phyloP scores from a whole-genome alignment of 2,797 vertebrate genomes.

The Mormyrops boulengeri region DNA sequence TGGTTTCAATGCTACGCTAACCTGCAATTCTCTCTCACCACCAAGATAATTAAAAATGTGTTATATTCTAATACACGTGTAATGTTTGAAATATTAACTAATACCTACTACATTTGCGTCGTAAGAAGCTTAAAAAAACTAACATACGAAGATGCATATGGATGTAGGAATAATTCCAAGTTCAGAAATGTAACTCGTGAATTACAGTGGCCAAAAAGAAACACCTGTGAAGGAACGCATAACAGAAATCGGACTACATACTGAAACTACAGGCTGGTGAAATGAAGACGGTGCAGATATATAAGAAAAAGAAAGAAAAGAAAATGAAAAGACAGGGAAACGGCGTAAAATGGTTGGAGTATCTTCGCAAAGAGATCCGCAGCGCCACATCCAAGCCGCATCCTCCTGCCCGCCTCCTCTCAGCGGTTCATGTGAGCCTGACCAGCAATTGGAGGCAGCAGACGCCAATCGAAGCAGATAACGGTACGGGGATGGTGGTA shows the following conservation, averaged over 20 bases:
- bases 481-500: constrained; percentile 39
- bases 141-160: not conserved
- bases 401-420: constrained; percentile 10
- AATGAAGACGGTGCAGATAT: not conserved
- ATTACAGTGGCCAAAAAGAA: not conserved
- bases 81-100: not conserved
- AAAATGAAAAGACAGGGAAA: not conserved
- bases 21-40: not conserved
- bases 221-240: not conserved
- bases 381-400: not conserved
- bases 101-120: not conserved
- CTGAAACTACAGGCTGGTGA: not conserved
- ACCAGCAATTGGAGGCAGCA: constrained; percentile 46
- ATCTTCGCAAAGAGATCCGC: not conserved
- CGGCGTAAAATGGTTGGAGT: not conserved
- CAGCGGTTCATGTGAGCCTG: constrained; percentile 37
- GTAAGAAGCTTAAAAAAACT: not conserved
- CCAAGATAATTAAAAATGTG: not conserved
- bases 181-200: not conserved
- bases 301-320: not conserved
- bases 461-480: constrained; percentile 39
- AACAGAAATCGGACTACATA: not conserved
- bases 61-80: not conserved
- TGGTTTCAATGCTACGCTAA: not conserved
- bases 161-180: not conserved